These are phyloP conservation scores for Chelonia mydas DNA, from an alignment of 2,797 vertebrate genomes.

Conservation along the genomic window DNA sequence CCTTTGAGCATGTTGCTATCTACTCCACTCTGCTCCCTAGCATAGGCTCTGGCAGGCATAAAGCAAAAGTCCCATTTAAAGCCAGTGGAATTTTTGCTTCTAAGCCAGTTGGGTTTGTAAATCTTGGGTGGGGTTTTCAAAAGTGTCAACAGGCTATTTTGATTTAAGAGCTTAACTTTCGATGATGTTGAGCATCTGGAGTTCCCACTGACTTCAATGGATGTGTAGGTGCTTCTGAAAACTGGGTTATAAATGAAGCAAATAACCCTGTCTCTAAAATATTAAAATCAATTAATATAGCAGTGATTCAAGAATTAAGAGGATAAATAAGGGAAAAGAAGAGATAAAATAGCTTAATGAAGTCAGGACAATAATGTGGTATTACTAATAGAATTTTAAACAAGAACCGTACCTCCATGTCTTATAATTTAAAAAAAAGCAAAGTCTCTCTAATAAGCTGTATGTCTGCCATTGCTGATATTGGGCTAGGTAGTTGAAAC, in stretches of 20 bases:
- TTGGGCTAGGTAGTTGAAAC: neutral
- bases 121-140: neutral
- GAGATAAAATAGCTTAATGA: neutral
- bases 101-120: neutral
- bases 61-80: neutral
- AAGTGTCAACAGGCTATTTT: neutral
- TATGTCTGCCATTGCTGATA: neutral
- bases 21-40: neutral
- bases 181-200: rapidly evolving
- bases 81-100: neutral
- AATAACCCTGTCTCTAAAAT: neutral
- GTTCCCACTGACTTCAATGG: rapidly evolving
- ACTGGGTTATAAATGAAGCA: neutral
- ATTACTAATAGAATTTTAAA: neutral
- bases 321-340: neutral
- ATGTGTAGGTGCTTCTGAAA: neutral
- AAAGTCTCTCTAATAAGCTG: neutral
- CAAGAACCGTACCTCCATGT: neutral
- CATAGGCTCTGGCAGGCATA: neutral
- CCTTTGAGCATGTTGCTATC: neutral
- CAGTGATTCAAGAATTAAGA: neutral
- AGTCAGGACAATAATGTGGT: neutral
- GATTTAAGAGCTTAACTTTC: neutral
- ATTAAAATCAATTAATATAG: neutral
- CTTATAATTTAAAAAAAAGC: neutral